Evolutionary conservation across 30 jellyfish, hydroid and myxozoan species (phyloP).

Genomic region (Pelagia noctiluca): DNA sequence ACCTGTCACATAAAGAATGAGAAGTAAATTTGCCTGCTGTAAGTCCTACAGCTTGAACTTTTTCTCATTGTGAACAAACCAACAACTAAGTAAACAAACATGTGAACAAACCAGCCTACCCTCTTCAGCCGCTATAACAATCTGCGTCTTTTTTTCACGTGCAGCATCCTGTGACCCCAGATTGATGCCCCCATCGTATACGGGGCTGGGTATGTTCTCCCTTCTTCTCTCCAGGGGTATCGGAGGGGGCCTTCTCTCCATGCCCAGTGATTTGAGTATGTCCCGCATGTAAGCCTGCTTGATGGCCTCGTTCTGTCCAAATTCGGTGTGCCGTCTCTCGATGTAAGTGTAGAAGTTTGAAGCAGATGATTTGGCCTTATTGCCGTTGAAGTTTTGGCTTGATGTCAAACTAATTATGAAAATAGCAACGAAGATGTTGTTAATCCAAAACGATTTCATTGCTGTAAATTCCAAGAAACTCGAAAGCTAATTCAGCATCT

Average conservation of each 20-base stretch:
- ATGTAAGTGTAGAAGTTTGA: not conserved
- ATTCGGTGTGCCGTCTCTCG: conserved; percentile 10
- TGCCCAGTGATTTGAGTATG: conserved; percentile 47
- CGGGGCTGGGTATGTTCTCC: conserved; percentile 63
- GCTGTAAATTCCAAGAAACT: too few relatives aligned
- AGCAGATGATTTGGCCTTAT: not conserved
- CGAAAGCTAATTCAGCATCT: too few relatives aligned
- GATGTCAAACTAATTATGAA: not conserved
- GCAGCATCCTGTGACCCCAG: conserved; percentile 6
- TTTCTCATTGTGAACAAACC: too few relatives aligned
- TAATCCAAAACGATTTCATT: too few relatives aligned
- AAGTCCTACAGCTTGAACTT: too few relatives aligned
- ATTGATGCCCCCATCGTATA: conserved; percentile 54
- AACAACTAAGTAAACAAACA: too few relatives aligned
- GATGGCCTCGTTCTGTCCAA: conserved; percentile 18
- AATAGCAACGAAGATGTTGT: too few relatives aligned
- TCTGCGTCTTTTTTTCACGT: conserved; percentile 1
- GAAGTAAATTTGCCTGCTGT: too few relatives aligned
- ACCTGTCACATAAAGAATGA: too few relatives aligned
- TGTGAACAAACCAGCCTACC: conserved; percentile 7
- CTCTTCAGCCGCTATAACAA: conserved; percentile 57
- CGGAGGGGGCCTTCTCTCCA: conserved; percentile 67
- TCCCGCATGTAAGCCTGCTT: conserved; percentile 45
- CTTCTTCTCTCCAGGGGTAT: conserved; percentile 46
- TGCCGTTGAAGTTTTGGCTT: not conserved